A percentile compares a stretch with the other conserved stretches of the same genome.
Conservation (phyloP, 2,888 invertebrate species). For the Lasioglossum zephyrum region DNA sequence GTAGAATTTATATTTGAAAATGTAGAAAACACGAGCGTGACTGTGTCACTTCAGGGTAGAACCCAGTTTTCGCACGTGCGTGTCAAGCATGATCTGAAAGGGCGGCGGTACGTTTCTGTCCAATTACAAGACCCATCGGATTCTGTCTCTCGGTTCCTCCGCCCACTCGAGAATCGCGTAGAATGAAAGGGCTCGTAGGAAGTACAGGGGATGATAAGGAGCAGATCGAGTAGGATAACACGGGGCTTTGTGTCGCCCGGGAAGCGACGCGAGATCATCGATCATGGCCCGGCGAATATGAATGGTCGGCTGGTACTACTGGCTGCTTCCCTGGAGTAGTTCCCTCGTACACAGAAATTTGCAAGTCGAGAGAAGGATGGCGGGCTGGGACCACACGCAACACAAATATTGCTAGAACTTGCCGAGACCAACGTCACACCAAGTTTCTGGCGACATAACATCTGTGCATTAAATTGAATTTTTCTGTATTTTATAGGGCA, state of each 20-base stretch:
- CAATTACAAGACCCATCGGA: constrained; percentile 42
- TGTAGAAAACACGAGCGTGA: not conserved
- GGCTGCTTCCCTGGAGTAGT: constrained; percentile 3
- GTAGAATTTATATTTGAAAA: not conserved
- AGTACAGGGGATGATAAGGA: constrained; percentile 51
- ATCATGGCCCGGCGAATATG: constrained; percentile 54
- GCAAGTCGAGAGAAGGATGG: constrained; percentile 34
- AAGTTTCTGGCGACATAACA: no score
- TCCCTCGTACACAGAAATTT: constrained; percentile 46
- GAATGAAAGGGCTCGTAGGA: constrained; percentile 34
- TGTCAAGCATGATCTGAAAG: not conserved
- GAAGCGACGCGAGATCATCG: constrained; percentile 50
- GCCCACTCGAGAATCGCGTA: constrained; percentile 36
- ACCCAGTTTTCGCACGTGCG: not conserved
- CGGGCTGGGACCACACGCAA: constrained; percentile 54
- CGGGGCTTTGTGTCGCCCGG: constrained; percentile 50
- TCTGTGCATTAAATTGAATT: not conserved
- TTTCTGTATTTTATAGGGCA: not conserved
- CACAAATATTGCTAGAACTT: constrained; percentile 7
- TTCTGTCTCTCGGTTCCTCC: constrained; percentile 19
- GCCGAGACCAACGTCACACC: not conserved
- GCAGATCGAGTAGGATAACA: constrained; percentile 51
- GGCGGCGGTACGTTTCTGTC: constrained; percentile 14
- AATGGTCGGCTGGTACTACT: constrained; percentile 40
- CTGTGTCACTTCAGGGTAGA: not conserved